Conservation (phyloP, 2,113 vertebrate genomes). For the Cisticola juncidis region DNA sequence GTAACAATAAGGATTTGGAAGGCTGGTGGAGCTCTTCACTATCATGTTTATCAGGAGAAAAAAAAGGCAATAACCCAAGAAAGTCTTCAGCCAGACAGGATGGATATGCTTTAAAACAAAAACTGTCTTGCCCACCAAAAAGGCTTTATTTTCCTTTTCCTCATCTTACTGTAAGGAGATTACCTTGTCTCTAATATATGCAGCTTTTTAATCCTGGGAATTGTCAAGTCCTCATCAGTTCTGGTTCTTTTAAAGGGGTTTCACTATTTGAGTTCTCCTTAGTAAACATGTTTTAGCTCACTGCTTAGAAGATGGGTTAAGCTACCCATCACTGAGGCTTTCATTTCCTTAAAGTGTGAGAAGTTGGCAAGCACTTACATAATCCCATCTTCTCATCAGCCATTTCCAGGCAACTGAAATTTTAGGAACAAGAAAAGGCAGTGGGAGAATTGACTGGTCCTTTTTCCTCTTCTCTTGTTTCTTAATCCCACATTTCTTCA, state of each 20-base stretch:
- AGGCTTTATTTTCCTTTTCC: neutral
- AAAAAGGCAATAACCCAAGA: neutral
- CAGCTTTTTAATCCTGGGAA: slow-evolving; percentile 40
- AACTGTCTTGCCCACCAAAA: neutral
- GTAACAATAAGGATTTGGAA: neutral
- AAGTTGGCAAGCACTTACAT: neutral
- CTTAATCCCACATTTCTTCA: neutral
- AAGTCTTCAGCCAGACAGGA: neutral
- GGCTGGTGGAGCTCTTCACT: neutral
- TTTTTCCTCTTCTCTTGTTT: neutral
- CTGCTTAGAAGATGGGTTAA: slow-evolving; percentile 10
- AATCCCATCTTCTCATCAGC: slow-evolving; percentile 24
- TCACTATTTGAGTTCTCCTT: neutral
- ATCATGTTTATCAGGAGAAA: neutral
- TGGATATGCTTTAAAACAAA: slow-evolving; percentile 10
- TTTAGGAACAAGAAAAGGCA: neutral
- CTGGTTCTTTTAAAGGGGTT: neutral
- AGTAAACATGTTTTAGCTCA: slow-evolving; percentile 1
- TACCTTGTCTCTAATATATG: slow-evolving; percentile 13
- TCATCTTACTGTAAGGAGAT: slow-evolving; percentile 15
- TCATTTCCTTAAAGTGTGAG: neutral
- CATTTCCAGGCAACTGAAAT: slow-evolving; percentile 54
- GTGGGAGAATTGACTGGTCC: neutral
- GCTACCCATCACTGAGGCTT: slow-evolving; percentile 36
- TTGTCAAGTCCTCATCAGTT: neutral